phyloP scores from a whole-genome alignment of 2,888 invertebrate species.

The Dynastes grantii region DNA sequence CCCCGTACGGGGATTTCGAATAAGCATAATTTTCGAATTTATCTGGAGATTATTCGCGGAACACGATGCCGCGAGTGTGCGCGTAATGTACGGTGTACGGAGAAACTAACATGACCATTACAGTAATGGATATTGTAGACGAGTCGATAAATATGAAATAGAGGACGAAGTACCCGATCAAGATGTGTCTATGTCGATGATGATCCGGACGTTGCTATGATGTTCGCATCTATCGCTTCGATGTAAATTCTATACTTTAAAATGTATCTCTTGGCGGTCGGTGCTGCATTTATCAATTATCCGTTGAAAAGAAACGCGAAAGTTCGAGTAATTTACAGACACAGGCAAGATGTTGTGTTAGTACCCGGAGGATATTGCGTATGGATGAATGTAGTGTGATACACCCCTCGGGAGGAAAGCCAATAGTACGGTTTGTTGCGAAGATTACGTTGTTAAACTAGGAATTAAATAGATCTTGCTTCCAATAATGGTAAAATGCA shows the following conservation, averaged over 20 bases:
- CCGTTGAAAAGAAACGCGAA: conserved; percentile 8
- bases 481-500: no score
- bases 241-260: conserved; percentile 15
- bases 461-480: no score
- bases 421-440: no score
- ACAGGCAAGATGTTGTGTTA: background rate
- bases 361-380: no score
- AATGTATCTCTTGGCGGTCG: conserved; percentile 16
- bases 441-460: no score
- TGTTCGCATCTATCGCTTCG: background rate
- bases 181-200: conserved; percentile 12
- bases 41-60: conserved; percentile 51
- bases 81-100: conserved; percentile 37
- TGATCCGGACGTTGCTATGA: background rate
- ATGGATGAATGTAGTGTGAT: no score
- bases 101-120: conserved; percentile 49
- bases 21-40: conserved; percentile 54
- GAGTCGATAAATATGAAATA: conserved; percentile 40
- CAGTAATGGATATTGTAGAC: conserved; percentile 48
- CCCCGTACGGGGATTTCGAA: conserved; percentile 48
- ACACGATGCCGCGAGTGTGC: conserved; percentile 24
- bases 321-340: background rate
- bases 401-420: no score
- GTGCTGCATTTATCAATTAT: conserved; percentile 15
- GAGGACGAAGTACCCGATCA: conserved; percentile 9